Evolutionary conservation across 2,797 vertebrate species (phyloP), one percentile per base, ranked within the genome.

Genomic region (Sebastiscus albofasciatus): DNA sequence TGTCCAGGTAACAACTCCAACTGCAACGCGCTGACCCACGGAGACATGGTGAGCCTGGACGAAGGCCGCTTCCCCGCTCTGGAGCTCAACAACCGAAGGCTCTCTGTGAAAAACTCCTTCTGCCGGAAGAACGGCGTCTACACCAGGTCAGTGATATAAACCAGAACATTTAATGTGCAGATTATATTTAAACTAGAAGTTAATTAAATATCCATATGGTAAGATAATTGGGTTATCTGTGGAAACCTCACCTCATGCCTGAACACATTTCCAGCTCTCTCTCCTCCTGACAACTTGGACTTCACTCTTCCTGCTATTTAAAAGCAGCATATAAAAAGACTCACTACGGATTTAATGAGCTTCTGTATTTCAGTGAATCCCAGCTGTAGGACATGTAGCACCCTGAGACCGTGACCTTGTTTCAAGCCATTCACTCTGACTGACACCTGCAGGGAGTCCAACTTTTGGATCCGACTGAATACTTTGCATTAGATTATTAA

Each of bases 41-140:
- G 97, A 0, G 98, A 99, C 94, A 98, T 99, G 97, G 96, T 99
- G 72, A 98, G 98, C 84, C 95, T 99, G 91, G 98, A 99, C 0
- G 98, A 99, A 71, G 96, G 97, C 80, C 97, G 97, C 6, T 99
- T 99, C 84, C 98, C 98, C 0, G 96, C 98, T 1, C 94, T 99
- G 93, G 98, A 99, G 75, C 97, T 99, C 86, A 99, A 99, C 96
- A 99, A 98, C 95, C 96, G 98, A 0, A 94, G 97, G 3, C 96
- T 99, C 60, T 99, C 98, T 0, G 96, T 99, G 89, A 99, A 99
- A 86, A 99, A 99, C 87, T 99, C 98, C 39, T 99, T 99, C 95
- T 99, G 97, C 92, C 87, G 98, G 20, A 99, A 99, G 94, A 99
- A 99, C 0, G 98, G 98, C 62, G 96, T 99, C 83, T 99, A 99